phyloP scores from a whole-genome alignment of 2,888 invertebrate genomes.

The Diploptera punctata region DNA sequence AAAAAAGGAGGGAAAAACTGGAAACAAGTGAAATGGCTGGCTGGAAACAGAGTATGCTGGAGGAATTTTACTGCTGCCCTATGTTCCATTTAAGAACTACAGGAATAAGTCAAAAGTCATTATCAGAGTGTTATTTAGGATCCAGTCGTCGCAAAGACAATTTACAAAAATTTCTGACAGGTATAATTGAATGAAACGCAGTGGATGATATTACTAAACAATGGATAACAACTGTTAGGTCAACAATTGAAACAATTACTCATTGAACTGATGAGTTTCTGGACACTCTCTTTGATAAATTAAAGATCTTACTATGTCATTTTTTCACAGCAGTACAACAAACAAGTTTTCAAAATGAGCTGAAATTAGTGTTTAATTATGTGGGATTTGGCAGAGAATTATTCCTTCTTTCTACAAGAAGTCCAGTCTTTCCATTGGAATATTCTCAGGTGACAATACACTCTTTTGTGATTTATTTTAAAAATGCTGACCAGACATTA shows the following conservation, averaged over 20 bases:
- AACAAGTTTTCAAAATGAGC: too few species aligned
- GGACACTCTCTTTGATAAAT: not conserved
- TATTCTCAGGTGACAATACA: not conserved
- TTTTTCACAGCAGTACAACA: conserved; percentile 3
- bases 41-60: too few species aligned
- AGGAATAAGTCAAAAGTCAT: too few species aligned
- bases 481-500: not conserved
- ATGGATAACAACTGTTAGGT: not conserved
- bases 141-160: too few species aligned
- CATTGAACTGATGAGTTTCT: not conserved
- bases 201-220: not conserved
- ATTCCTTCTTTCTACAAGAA: not conserved
- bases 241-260: not conserved
- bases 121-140: conserved; percentile 10
- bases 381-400: not conserved
- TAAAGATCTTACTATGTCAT: not conserved
- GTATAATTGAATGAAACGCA: conserved; percentile 6
- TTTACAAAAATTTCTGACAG: not conserved
- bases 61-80: too few species aligned
- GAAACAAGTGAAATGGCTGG: too few species aligned
- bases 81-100: too few species aligned
- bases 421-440: conserved; percentile 4
- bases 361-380: not conserved
- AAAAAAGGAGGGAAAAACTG: too few species aligned
- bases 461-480: not conserved